A percentile compares a stretch with the other conserved stretches of the same genome.
phyloP scores from a whole-genome alignment of 2,888 invertebrate species.

The Patella pellucida region DNA sequence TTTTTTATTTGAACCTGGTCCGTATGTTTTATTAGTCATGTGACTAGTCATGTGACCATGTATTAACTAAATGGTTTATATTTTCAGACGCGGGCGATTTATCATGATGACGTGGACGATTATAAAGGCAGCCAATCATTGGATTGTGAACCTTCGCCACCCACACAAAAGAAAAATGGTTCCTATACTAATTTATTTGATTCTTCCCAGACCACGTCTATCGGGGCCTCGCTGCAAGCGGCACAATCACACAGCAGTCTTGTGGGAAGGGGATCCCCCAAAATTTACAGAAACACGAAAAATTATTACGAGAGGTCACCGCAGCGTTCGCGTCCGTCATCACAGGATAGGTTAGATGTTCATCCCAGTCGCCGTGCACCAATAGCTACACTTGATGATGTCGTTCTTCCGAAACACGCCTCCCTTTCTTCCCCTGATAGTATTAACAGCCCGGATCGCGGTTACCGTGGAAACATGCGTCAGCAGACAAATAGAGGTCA shows the following conservation, averaged over 20 bases:
- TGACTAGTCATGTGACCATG: no score
- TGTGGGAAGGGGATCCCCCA: conserved; percentile 25
- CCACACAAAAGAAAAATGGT: conserved; percentile 51
- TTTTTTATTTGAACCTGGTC: no score
- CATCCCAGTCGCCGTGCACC: conserved; percentile 31
- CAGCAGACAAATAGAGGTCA: conserved; percentile 23
- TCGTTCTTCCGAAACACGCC: conserved; percentile 37
- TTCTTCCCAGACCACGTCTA: conserved; percentile 47
- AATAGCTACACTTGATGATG: conserved; percentile 52
- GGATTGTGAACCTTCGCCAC: conserved; percentile 51
- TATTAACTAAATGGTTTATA: no score
- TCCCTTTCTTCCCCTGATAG: conserved; percentile 33
- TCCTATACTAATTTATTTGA: conserved; percentile 67
- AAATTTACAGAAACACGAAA: conserved; percentile 23
- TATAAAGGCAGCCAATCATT: conserved; percentile 49
- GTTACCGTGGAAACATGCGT: conserved; percentile 35
- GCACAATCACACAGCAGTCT: conserved; percentile 29
- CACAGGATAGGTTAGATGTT: conserved; percentile 17
- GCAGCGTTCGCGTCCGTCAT: conserved; percentile 37
- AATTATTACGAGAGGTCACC: conserved; percentile 29
- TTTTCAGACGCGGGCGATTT: conserved; percentile 22
- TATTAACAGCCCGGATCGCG: conserved; percentile 48
- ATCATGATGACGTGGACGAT: conserved; percentile 50
- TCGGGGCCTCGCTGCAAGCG: conserved; percentile 42
- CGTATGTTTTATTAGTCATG: no score